These are phyloP conservation scores for Molothrus aeneus DNA, from an alignment of 2,797 vertebrate genomes.

Conservation along the genomic window DNA sequence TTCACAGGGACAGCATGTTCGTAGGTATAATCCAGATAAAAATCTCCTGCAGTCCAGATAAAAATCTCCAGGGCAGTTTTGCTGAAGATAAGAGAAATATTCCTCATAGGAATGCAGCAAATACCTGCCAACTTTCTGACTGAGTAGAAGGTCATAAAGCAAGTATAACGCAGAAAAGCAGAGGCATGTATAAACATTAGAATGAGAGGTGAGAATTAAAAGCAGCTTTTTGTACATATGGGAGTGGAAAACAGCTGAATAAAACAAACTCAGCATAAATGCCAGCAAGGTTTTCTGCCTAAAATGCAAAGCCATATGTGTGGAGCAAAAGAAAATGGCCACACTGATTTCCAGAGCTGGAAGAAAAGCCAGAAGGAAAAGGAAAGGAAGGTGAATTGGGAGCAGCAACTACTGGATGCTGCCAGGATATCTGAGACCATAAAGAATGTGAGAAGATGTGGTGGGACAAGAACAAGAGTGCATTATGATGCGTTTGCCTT, in stretches of 20 bases:
- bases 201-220: constrained; percentile 12
- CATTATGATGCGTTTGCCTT: not conserved
- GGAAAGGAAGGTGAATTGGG: not conserved
- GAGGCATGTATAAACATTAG: not conserved
- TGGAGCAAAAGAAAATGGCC: not conserved
- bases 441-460: not conserved
- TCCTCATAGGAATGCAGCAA: not conserved
- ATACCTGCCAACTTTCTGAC: not conserved
- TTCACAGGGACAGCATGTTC: not conserved
- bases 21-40: not conserved
- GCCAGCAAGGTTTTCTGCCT: not conserved
- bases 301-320: constrained; percentile 10
- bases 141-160: constrained; percentile 24
- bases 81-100: not conserved
- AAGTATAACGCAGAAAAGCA: not conserved
- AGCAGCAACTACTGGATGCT: not conserved
- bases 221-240: not conserved
- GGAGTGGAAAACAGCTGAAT: constrained; percentile 20
- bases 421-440: not conserved
- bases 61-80: not conserved
- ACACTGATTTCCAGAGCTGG: not conserved
- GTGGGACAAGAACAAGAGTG: not conserved
- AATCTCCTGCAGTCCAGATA: not conserved
- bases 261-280: not conserved
- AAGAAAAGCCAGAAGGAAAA: not conserved